These are phyloP conservation scores for Lasiurus cinereus DNA, from an alignment of 2,113 vertebrate species.

Conservation along the genomic window DNA sequence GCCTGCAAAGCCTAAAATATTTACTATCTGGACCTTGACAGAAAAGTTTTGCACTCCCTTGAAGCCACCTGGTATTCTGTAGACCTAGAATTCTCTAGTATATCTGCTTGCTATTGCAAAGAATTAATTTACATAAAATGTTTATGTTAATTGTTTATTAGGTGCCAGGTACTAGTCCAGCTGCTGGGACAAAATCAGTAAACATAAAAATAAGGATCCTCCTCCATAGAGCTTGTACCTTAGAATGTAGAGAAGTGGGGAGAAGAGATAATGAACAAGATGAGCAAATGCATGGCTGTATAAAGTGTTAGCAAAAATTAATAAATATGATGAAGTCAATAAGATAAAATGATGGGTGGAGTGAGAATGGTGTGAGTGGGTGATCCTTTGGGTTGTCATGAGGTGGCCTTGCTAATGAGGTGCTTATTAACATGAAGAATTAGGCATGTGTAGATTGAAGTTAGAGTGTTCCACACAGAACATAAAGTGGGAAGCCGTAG, in stretches of 20 bases:
- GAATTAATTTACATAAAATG: neutral
- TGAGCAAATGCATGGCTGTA: neutral
- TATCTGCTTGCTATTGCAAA: neutral
- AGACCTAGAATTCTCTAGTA: neutral
- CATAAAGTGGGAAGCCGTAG: neutral
- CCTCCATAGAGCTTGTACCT: neutral
- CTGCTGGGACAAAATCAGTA: neutral
- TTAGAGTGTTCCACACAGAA: neutral
- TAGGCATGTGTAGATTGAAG: neutral
- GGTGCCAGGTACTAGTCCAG: neutral
- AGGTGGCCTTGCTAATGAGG: neutral
- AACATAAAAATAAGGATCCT: neutral
- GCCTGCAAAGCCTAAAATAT: neutral
- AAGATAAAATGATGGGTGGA: neutral
- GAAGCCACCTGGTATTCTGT: neutral
- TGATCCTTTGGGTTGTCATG: neutral
- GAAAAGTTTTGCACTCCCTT: neutral
- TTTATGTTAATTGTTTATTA: neutral
- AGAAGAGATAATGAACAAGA: neutral
- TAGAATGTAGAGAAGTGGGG: neutral
- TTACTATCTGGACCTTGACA: neutral
- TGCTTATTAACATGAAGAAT: neutral
- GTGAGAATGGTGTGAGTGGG: too few species aligned
- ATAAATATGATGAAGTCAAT: neutral
- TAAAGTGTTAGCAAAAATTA: neutral